Evolutionary conservation across 1,140 invertebrate species (phyloP), one percentile per base, ranked within the genome.

Genomic region (Tenebrio molitor): DNA sequence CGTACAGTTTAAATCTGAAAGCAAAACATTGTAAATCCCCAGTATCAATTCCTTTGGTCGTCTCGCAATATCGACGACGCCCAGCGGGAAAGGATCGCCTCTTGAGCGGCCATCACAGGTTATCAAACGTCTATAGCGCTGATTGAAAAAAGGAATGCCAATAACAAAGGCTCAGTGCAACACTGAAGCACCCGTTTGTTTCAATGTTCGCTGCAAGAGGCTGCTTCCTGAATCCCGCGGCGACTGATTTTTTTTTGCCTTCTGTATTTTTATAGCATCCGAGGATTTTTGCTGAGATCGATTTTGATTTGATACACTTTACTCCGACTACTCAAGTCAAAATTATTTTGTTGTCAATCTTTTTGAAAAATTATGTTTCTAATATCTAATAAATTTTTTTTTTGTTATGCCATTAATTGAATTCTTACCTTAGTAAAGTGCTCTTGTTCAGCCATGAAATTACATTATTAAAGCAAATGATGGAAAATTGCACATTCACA

Each of bases 131-230:
- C 50, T 58, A 58, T 19, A 58, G 50, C 50, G 29, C 50, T 58
- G 50, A 58, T 58, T 58, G 50, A 58, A 58, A 58, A 58, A 58
- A 58, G 36, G 39, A 46, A 66, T 66, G 64, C 39, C 64, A 66
- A 44, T 41, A 39, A 66, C 36, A 66, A 41, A 42, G 64, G 64
- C 42, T 66, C 64, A 66, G 5, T 66, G 64, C 64, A 66, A 66
- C 16, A 21, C 42, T 15, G 19, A 58, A 58, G 50, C 50, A 58
- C 50, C 21, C 50, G 50, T 23, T 33, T 58, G 50, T 58, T 58
- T 58, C 19, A 29, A 58, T 12, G 21, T 29, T 50, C 10, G 8
- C 8, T 58, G 50, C 23, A 58, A 15, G 44, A 58, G 14, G 21
- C 23, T 5, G 4, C 36, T 5, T 66, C 25, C 50, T 58, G 21